phyloP scores from a whole-genome alignment of 1,140 invertebrate genomes.

The Drosophila arawakana region DNA sequence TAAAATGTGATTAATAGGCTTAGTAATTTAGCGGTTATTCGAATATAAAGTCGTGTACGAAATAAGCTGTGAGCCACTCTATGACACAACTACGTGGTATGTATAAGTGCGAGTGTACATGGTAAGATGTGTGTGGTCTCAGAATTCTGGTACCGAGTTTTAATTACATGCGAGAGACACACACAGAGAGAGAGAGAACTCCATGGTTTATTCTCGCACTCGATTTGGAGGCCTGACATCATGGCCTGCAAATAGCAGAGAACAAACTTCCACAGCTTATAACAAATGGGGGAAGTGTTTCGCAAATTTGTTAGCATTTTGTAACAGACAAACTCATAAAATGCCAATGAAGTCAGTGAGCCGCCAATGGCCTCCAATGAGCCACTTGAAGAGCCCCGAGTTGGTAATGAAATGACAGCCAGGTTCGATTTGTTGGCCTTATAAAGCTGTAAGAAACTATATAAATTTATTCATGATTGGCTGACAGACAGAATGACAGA shows the following conservation, averaged over 20 bases:
- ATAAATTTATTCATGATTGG: slow-evolving; percentile 71
- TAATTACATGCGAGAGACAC: slow-evolving; percentile 39
- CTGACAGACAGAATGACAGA: slow-evolving; percentile 37
- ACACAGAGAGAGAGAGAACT: too few species aligned
- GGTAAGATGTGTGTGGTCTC: slow-evolving; percentile 31
- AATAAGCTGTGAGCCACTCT: neutral
- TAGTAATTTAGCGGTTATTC: too few species aligned
- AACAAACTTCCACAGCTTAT: slow-evolving; percentile 20
- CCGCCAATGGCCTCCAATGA: slow-evolving; percentile 2
- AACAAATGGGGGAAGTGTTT: slow-evolving; percentile 20
- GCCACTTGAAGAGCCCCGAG: slow-evolving; percentile 37
- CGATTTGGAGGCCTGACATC: slow-evolving; percentile 54
- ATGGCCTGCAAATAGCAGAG: slow-evolving; percentile 62
- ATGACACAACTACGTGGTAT: slow-evolving; percentile 7
- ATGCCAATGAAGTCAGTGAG: slow-evolving; percentile 61
- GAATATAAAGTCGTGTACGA: too few species aligned
- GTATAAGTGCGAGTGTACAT: neutral
- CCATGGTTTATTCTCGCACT: too few species aligned
- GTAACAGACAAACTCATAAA: slow-evolving; percentile 19
- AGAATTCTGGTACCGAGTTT: slow-evolving; percentile 45
- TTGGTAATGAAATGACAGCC: slow-evolving; percentile 78
- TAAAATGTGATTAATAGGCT: too few species aligned
- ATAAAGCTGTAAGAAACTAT: slow-evolving; percentile 65
- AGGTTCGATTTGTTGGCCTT: slow-evolving; percentile 51
- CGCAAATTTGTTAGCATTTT: slow-evolving; percentile 15